A percentile compares a stretch with the other conserved stretches of the same genome.
Evolutionary conservation across 2,888 invertebrate genomes (phyloP).

Genomic region (Polymixis lichenea): DNA sequence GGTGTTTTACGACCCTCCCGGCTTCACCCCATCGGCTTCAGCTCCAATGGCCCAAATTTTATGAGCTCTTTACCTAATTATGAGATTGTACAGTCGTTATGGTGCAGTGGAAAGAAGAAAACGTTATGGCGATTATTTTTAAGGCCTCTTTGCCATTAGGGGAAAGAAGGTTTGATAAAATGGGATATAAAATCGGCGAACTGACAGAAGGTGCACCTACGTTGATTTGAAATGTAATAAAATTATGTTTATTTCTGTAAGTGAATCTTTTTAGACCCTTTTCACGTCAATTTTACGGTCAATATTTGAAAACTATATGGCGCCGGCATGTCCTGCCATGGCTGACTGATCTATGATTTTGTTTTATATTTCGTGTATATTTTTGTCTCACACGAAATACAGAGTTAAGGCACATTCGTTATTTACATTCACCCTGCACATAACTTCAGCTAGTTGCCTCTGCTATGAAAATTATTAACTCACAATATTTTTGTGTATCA

Average conservation of each 20-base stretch:
- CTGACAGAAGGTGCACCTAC: background rate
- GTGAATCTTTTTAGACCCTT: background rate
- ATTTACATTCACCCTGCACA: background rate
- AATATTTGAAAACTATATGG: background rate
- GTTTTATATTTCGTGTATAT: background rate
- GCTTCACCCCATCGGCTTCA: conserved; percentile 27
- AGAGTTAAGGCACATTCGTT: background rate
- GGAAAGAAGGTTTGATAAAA: background rate
- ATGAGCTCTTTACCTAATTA: conserved; percentile 64
- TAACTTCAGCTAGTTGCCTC: background rate
- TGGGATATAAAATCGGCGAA: background rate
- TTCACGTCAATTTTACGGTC: background rate
- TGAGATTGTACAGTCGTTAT: conserved; percentile 39
- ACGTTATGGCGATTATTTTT: conserved; percentile 13
- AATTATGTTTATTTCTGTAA: background rate
- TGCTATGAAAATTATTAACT: background rate
- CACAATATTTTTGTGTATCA: background rate
- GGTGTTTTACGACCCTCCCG: conserved; percentile 54
- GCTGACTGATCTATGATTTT: background rate
- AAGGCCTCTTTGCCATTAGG: conserved; percentile 7
- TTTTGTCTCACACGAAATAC: too few species aligned
- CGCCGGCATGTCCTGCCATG: too few species aligned
- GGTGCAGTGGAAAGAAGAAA: conserved; percentile 26
- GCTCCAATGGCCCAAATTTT: conserved; percentile 55
- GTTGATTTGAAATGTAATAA: background rate